phyloP scores from a whole-genome alignment of 1,140 invertebrate species.

The Pinna nobilis region DNA sequence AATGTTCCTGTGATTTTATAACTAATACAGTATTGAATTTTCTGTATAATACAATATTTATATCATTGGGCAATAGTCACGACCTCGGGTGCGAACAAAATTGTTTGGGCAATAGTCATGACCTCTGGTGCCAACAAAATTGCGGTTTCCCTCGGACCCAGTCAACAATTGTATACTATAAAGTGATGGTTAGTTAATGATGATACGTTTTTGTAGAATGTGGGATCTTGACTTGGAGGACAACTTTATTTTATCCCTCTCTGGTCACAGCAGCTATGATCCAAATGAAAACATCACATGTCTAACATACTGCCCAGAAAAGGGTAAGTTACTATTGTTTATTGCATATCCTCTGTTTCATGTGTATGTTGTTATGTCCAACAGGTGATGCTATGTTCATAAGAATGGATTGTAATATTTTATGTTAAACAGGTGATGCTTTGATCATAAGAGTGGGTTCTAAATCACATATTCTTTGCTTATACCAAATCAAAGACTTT shows the following conservation, averaged over 20 bases:
- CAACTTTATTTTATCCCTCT: slow-evolving; percentile 86
- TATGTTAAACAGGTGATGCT: neutral
- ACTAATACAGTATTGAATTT: too few relatives aligned
- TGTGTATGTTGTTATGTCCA: neutral
- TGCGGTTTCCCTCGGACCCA: too few relatives aligned
- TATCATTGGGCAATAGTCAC: too few relatives aligned
- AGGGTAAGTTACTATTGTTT: slow-evolving; percentile 66
- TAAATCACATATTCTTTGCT: too few relatives aligned
- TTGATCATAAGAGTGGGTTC: neutral
- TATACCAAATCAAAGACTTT: too few relatives aligned
- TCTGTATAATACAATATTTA: too few relatives aligned
- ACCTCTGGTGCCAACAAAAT: too few relatives aligned
- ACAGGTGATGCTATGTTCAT: neutral
- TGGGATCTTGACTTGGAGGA: slow-evolving; percentile 96
- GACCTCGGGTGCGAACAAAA: too few relatives aligned
- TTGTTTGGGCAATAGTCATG: too few relatives aligned
- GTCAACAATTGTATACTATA: too few relatives aligned
- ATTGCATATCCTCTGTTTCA: neutral
- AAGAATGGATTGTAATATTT: neutral
- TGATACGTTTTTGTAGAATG: slow-evolving; percentile 78
- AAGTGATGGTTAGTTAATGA: slow-evolving; percentile 75
- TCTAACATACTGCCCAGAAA: slow-evolving; percentile 80
- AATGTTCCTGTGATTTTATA: too few relatives aligned
- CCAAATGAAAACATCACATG: slow-evolving; percentile 83
- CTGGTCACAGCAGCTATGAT: slow-evolving; percentile 74